Percentiles rank a stretch among this genome's conserved stretches.
Conservation (phyloP, 2,888 invertebrate species). For the Agrochola circellaris region DNA sequence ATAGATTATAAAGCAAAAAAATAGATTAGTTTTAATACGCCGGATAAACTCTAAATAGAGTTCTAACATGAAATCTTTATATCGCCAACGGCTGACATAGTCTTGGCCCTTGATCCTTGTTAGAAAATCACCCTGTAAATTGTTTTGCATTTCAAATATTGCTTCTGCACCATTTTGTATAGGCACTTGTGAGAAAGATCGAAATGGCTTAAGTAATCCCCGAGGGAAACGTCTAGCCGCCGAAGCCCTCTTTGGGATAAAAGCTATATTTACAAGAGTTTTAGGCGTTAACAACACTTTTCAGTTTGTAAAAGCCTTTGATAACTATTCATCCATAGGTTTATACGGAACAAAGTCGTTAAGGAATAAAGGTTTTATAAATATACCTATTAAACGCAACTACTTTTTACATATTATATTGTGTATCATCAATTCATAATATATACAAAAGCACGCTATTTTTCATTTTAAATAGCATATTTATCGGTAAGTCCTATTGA, state of each 20-base stretch:
- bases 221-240: conserved; percentile 31
- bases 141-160: conserved; percentile 36
- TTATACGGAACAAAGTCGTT: background rate
- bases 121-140: background rate
- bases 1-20: background rate
- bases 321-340: background rate
- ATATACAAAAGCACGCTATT: background rate
- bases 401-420: background rate
- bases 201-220: conserved; percentile 39
- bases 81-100: background rate
- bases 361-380: background rate
- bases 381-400: background rate
- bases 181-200: conserved; percentile 36
- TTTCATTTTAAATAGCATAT: conserved; percentile 3
- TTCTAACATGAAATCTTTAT: background rate
- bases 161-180: conserved; percentile 13
- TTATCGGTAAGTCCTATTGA: conserved; percentile 3
- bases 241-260: conserved; percentile 29
- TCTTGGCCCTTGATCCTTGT: background rate
- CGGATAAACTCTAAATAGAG: background rate
- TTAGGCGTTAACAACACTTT: background rate
- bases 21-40: background rate
- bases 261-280: conserved; percentile 28
- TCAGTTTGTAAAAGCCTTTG: conserved; percentile 7
- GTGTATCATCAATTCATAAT: no score